These are phyloP conservation scores for Monomorium pharaonis DNA, from an alignment of 1,140 invertebrate species.

Conservation along the genomic window DNA sequence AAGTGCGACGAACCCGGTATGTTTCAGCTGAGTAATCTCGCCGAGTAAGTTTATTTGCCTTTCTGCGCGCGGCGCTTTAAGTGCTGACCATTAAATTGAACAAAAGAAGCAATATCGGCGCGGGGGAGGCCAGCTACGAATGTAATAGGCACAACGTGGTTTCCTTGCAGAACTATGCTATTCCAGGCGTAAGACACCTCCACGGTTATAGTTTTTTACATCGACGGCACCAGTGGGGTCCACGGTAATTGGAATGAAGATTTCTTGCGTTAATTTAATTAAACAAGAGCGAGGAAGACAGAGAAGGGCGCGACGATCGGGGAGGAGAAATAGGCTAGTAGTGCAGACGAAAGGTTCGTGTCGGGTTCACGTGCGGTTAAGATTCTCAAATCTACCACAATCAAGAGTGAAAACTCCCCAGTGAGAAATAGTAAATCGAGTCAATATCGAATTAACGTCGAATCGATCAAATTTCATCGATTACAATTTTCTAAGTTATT, in stretches of 20 bases:
- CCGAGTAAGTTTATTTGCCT: slow-evolving; percentile 32
- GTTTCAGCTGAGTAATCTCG: slow-evolving; percentile 26
- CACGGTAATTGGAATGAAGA: slow-evolving; percentile 70
- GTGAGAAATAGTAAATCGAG: too few species aligned
- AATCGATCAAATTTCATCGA: too few species aligned
- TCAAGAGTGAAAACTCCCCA: background rate
- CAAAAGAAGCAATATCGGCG: slow-evolving; percentile 34
- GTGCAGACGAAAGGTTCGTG: background rate
- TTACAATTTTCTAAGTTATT: too few species aligned
- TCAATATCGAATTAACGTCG: too few species aligned
- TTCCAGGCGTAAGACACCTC: slow-evolving; percentile 50
- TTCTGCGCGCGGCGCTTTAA: slow-evolving; percentile 24
- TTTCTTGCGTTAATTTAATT: slow-evolving; percentile 73
- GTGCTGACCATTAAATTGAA: slow-evolving; percentile 40
- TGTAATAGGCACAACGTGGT: slow-evolving; percentile 63
- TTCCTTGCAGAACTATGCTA: slow-evolving; percentile 35
- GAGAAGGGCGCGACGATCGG: background rate
- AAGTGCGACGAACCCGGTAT: background rate
- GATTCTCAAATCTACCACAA: slow-evolving; percentile 12
- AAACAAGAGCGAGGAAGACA: slow-evolving; percentile 40
- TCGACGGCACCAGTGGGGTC: background rate
- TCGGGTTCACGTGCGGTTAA: slow-evolving; percentile 44
- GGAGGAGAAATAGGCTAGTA: background rate
- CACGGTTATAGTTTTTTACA: slow-evolving; percentile 67
- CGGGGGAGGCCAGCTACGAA: slow-evolving; percentile 17